Base-by-base conservation (phyloP, 2,888 invertebrate genomes). In the Trichopria drosophilae region DNA sequence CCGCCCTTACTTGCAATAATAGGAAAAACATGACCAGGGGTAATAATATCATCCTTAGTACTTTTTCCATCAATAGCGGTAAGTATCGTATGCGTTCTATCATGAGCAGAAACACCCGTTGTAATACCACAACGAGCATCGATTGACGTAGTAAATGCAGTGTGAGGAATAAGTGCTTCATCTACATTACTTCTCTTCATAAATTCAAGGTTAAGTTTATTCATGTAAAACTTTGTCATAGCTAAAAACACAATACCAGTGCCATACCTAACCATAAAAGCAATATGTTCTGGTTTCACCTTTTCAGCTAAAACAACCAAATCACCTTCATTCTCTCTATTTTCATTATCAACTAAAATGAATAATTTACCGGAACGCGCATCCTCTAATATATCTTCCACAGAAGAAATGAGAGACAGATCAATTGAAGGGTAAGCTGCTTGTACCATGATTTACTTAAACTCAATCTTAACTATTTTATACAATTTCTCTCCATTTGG, bases 331-430 rank as follows among this genome's bases (percentile, higher is more conserved):
- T 40, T 40, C 23, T 40, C 40, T 40, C 40, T 40, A 40, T 23
- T 40, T 40, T 37, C 37, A 37, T 37, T 26, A 37, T 37, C 37
- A 37, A 37, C 37, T 37, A 37, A 37, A 37, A 40, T 40, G 26
- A 40, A 40, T 40, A 40, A 40, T 40, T 40, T 40, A 40, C 40
- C 40, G 40, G 40, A 40, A 40, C 40, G 40, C 26, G 40, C 40
- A 40, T 40, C 40, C 28, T 40, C 40, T 16, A 40, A 40, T 40
- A 40, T 29, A 40, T 40, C 40, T 40, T 40, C 40, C 10, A 40
- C 40, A 40, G 40, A 40, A 40, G 40, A 40, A 40, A 40, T 40
- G 29, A 26, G 28, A 29, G 40, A 29, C 19, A 40, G 40, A 40
- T 29, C 29, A 26, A 40, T 40, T 40, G 40, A 26, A 40, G 40